Conservation (phyloP, 2,113 vertebrate genomes). For the Salvelinus fontinalis region DNA sequence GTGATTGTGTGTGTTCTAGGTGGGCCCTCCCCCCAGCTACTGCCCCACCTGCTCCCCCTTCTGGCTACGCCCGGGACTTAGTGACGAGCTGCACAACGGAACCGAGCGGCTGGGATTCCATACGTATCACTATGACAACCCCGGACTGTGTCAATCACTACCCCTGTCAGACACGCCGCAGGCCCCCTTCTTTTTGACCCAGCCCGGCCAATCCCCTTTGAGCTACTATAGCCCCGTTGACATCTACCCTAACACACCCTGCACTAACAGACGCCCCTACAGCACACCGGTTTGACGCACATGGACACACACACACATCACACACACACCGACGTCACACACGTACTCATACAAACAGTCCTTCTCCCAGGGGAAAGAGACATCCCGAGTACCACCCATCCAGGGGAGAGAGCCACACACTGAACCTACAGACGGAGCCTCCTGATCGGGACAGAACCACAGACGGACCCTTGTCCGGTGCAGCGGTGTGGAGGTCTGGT, state of each 20-base stretch:
- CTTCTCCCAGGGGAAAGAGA: too few species aligned
- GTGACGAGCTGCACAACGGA: conserved; percentile 84
- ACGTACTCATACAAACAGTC: too few species aligned
- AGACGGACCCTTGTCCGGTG: conserved; percentile 22
- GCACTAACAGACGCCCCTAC: conserved; percentile 14
- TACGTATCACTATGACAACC: conserved; percentile 83
- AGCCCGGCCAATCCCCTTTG: conserved; percentile 64
- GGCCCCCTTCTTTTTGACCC: conserved; percentile 49
- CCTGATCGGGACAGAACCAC: conserved; percentile 12
- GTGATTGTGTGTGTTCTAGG: too few species aligned
- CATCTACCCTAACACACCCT: conserved; percentile 74
- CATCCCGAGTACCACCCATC: too few species aligned
- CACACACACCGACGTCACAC: too few species aligned
- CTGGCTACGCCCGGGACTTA: conserved; percentile 75
- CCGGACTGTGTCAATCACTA: conserved; percentile 66
- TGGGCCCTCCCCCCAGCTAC: conserved; percentile 54
- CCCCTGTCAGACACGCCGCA: conserved; percentile 66
- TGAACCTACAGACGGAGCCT: conserved; percentile 22
- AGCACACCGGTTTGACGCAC: conserved; percentile 87
- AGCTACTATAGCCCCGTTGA: conserved; percentile 73
- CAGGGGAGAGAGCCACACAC: background rate
- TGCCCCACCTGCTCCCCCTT: conserved; percentile 84
- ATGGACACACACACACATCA: background rate
- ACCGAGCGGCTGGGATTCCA: conserved; percentile 83
- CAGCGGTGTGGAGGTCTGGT: background rate